Base-by-base conservation (phyloP, 2,888 invertebrate species). In the Acleris literana region DNA sequence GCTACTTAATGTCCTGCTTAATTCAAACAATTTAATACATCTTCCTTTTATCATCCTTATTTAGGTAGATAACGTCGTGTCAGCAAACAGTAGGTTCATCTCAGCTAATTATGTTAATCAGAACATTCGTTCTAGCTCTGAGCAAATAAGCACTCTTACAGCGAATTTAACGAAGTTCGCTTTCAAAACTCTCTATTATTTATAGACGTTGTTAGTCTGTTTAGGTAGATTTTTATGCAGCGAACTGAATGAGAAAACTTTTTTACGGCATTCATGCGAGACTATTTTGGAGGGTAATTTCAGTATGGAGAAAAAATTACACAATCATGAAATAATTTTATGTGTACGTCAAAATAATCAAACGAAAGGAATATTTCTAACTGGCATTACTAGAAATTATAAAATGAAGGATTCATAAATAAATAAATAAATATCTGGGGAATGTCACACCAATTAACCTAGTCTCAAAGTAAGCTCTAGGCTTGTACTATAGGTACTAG, bases 41-140 rank as follows among this genome's bases (percentile, higher is more conserved):
- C 1, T 33, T 7, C 13, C 4, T 39, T 39, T 11, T 39, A 13
- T 39, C 4, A 39, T 13, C 39, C 13, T 39, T 64, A 60, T 64
- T 60, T 43, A 64, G 51, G 51, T 48, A 53, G 33, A 39, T 18
- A 22, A n/a, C 53, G 43, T 16, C 48, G 48, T 54, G 48, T 43
- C 54, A 64, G 43, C 25, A 55, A 18, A 39, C 54, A 29, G 20
- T 49, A 13, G 49, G 55, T 55, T 60, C 53, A 64, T 64, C 25
- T 55, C 43, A 48, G 17, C 65, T 61, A 65, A 56, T 61, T 61
- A 63, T 67, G 58, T 18, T 54, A 57, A 67, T 67, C 18, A 58
- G 22, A 48, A 22, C 22, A 44, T 67, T 43, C 25, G 25, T 54
- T 65, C 16, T 33, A 22, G 44, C 44, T 61, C 53, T n/a, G 54